Conservation (phyloP, 2,797 vertebrate species). For the Zenarchopterus dispar region DNA sequence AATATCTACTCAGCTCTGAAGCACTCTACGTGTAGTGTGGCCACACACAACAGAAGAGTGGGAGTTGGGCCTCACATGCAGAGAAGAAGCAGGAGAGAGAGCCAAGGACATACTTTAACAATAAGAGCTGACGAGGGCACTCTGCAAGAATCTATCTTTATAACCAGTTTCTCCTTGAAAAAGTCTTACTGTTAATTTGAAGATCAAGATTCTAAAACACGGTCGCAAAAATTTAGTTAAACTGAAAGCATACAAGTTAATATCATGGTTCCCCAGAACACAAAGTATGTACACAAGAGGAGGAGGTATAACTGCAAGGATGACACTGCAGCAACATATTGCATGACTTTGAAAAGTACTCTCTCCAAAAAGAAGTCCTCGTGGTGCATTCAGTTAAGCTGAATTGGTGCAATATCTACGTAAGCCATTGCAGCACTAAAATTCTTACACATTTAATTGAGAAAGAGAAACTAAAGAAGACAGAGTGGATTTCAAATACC, state of each 20-base stretch:
- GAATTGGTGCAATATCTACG: slow-evolving; percentile 4
- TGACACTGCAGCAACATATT: slow-evolving; percentile 51
- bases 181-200: slow-evolving; percentile 22
- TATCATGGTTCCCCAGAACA: slow-evolving; percentile 31
- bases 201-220: slow-evolving; percentile 33
- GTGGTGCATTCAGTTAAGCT: no score
- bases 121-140: slow-evolving; percentile 23
- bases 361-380: slow-evolving; percentile 18
- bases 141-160: slow-evolving; percentile 42
- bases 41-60: slow-evolving; percentile 46
- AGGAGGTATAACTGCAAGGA: slow-evolving; percentile 39
- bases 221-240: slow-evolving; percentile 25
- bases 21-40: slow-evolving; percentile 41
- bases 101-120: slow-evolving; percentile 63
- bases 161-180: slow-evolving; percentile 44
- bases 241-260: slow-evolving; percentile 26
- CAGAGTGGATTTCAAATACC: slow-evolving; percentile 7
- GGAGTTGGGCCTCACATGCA: slow-evolving; percentile 55
- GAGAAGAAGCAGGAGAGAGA: slow-evolving; percentile 44
- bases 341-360: slow-evolving; percentile 43
- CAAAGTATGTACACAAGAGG: slow-evolving; percentile 26
- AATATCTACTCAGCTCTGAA: slow-evolving; percentile 45
- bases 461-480: slow-evolving; percentile 1
- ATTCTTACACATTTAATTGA: slow-evolving; percentile 2
- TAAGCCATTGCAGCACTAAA: slow-evolving; percentile 8